Base-by-base conservation (phyloP, 2,888 invertebrate genomes). In the Gymnoscelis rufifasciata region DNA sequence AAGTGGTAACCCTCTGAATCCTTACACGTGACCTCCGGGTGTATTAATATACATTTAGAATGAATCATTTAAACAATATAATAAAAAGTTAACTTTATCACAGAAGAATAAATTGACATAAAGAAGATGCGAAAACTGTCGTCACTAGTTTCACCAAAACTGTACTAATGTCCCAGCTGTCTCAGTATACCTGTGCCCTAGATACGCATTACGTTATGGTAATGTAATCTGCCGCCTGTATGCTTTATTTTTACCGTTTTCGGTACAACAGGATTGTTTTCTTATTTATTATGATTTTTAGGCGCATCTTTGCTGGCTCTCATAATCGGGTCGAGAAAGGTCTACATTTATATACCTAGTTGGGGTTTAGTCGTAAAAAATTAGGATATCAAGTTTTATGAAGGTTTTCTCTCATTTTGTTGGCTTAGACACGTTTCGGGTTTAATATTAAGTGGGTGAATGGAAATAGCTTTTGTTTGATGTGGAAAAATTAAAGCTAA, bases 191-290 rank as follows among this genome's bases (percentile, higher is more conserved):
- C 44, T 49, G 31, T 38, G 49, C 11, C 28, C 15, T 49, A 49
- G 49, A 49, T 35, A 31, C 49, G 37, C 19, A 50, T 52, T 52
- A 55, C 44, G 36, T 41, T 57, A 57, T 57, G 57, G 45, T 55
- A 57, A 57, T 57, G 51, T 51, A 49, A 55, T 53, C 51, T 36
- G 42, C 49, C 46, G 44, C 43, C 46, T 50, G 49, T 40, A 52
- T 38, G 52, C 51, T 52, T 51, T 49, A 47, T 53, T 51, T 53
- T 54, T 43, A 47, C 51, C 50, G 43, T 49, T 47, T 47, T 50
- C 37, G 31, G 31, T 38, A 44, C 28, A 27, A 37, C 45, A 23
- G 42, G 36, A 45, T 50, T 45, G 45, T 42, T 45, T 50, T 42
- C 50, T 42, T 50, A 50, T 50, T 45, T 50, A 50, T 45, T 45